Evolutionary conservation across 2,113 vertebrate species (phyloP), one percentile per base, ranked within the genome.

Genomic region (Cairina moschata): DNA sequence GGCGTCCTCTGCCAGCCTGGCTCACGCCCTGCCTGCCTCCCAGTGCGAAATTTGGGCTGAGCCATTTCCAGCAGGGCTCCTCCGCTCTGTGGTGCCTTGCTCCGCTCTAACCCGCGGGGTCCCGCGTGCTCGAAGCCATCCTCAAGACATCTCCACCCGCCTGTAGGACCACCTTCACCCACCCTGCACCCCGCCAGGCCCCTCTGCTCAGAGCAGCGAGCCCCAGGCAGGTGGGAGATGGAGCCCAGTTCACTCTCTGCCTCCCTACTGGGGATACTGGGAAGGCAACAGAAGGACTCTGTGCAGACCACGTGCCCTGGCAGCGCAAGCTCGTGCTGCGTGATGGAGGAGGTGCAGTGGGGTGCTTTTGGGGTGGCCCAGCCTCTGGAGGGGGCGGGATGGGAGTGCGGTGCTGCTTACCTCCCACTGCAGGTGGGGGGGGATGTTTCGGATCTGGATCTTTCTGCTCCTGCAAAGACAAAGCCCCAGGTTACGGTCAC

Each of bases 381-480:
- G 25, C 32, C 31, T 32, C 32, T 14, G 38, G 17, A 44, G 48
- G 36, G 59, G 25, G 8, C 17, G 11, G 32, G 32, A 46, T 11
- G 44, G 56, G 22, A 78, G 62, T 32, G 25, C 32, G 42, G 48
- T 17, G 1, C 40, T 56, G 90, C 99, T 98, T 98, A 99, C 99
- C 98, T 99, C 99, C 99, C 99, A 99, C 97, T 99, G 99, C 86
- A 99, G 98, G 98, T 99, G 98, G 86, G 99, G 99, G 28, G 99
- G 99, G 95, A 99, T 99, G 97, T 99, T 99, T 97, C 99, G 98
- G 97, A 99, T 99, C 98, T 99, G 99, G 97, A 99, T 99, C 98
- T 99, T 99, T 94, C 99, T 98, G 98, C 99, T 99, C 98, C 99
- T 99, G 98, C 97, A 78, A 97, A 94, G 81, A 97, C 26, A 97